These are phyloP conservation scores for Trachurus trachurus DNA, from an alignment of 2,797 vertebrate genomes.

Conservation along the genomic window DNA sequence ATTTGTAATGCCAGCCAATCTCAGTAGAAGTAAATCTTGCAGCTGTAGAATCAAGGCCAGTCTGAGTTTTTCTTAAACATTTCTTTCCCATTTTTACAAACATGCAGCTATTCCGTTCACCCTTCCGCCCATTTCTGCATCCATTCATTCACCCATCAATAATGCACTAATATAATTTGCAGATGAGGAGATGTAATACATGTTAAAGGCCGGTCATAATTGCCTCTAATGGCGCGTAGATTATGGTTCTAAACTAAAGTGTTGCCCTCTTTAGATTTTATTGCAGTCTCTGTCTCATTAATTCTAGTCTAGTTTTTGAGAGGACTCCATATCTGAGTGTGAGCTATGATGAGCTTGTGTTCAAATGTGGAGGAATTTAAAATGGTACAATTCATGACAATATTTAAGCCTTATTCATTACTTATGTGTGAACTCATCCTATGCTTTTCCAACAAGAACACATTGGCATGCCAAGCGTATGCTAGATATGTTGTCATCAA, in stretches of 20 bases:
- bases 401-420: not conserved
- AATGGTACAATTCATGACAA: not conserved
- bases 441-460: not conserved
- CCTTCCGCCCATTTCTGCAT: not conserved
- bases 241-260: constrained; percentile 27
- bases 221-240: constrained; percentile 43
- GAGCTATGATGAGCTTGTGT: not conserved
- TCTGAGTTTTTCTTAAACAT: not conserved
- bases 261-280: constrained; percentile 35
- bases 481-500: not conserved
- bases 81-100: constrained; percentile 8
- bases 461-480: not conserved
- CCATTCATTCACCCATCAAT: constrained; percentile 30
- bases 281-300: constrained; percentile 31
- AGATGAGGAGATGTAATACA: constrained; percentile 36
- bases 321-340: not conserved
- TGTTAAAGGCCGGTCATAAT: constrained; percentile 34
- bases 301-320: constrained; percentile 16
- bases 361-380: not conserved
- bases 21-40: constrained; percentile 5
- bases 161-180: constrained; percentile 39
- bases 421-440: not conserved
- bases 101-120: constrained; percentile 3
- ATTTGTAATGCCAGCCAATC: not conserved
- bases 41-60: constrained; percentile 8